Conservation (phyloP, 2,113 vertebrate genomes). For the Connochaetes taurinus region DNA sequence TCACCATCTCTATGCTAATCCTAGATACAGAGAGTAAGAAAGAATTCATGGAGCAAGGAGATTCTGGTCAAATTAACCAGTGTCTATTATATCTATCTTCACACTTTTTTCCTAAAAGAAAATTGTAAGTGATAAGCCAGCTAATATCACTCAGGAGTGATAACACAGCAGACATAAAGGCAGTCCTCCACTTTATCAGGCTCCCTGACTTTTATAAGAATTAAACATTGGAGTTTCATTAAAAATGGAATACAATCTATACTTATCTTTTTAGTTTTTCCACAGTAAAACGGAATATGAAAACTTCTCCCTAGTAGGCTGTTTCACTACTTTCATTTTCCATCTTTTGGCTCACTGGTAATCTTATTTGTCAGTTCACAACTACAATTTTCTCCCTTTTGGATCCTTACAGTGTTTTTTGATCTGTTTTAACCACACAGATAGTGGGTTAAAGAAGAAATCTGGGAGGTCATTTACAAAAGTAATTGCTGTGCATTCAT, state of each 20-base stretch:
- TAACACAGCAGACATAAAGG: background rate
- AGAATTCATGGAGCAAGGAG: background rate
- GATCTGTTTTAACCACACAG: background rate
- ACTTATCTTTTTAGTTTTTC: constrained; percentile 5
- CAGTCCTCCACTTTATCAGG: background rate
- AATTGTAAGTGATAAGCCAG: background rate
- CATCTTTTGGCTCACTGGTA: background rate
- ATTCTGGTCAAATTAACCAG: background rate
- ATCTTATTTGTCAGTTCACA: background rate
- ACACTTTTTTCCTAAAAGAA: background rate
- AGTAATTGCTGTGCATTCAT: background rate
- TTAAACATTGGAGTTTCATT: background rate
- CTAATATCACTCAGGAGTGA: background rate
- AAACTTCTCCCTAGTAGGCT: background rate
- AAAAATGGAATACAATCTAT: background rate
- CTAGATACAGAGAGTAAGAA: background rate
- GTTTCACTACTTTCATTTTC: background rate
- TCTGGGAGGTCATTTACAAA: background rate
- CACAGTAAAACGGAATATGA: background rate
- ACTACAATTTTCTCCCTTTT: background rate
- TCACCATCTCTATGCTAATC: background rate
- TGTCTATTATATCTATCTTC: background rate
- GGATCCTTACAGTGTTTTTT: background rate
- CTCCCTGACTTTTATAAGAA: background rate
- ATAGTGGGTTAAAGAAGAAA: background rate